Base-by-base conservation (phyloP, 1,140 invertebrate species). In the Capitella teleta region DNA sequence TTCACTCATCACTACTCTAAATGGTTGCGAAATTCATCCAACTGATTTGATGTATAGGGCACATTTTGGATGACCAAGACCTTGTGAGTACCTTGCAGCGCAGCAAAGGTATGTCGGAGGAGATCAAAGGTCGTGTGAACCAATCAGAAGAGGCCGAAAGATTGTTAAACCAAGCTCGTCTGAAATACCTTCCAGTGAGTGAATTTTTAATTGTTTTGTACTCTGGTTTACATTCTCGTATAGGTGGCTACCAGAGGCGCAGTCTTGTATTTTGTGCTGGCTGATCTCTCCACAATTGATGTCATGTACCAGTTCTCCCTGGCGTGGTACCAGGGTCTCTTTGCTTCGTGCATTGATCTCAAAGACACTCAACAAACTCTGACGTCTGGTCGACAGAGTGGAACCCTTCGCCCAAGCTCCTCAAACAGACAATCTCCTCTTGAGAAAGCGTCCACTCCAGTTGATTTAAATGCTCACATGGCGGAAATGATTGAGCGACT, bases 221-320 rank as follows among this genome's bases (percentile, higher is more conserved):
- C 8, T 32, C n/a, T 32, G n/a, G 8, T 8, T 10, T n/a, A 32
- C n/a, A 10, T 32, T 10, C 28, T 52, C 50, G 49, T 48, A 19
- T 49, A 70, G 66, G 66, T 73, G 36, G 70, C 70, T 16, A 69
- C 62, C 2, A 57, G 70, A 46, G 69, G 69, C 18, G 62, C 68
- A 14, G 64, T 68, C 6, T 43, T 73, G n/a, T 73, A 71, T 53
- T 71, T 72, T 63, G 64, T 67, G 0, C 41, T 73, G n/a, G 63
- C 67, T 34, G 67, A 71, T 49, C 57, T 73, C 34, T 57, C 67
- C 26, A 60, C 50, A 24, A 61, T 73, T 23, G 64, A 72, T 51
- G 62, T 67, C 28, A 72, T 72, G 69, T 73, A 73, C 56, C 69
- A 72, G 59, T 73, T 68, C 55, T 72, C 69, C 5, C 55, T 73